Evolutionary conservation across 92 coral and sea anemone species (phyloP).

Genomic region (Ricordea florida): DNA sequence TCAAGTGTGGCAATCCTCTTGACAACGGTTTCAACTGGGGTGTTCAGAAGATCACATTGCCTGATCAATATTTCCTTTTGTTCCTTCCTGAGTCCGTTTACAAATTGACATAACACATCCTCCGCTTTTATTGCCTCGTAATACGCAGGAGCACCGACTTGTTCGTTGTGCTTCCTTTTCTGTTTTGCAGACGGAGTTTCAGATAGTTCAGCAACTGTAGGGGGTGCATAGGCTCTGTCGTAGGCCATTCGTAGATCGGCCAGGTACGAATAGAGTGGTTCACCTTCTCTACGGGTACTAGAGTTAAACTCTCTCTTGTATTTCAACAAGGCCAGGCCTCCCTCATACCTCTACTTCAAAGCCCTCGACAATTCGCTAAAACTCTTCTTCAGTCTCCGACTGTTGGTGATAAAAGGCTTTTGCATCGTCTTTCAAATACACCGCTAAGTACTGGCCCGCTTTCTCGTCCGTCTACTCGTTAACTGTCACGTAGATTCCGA

Average conservation of each 20-base stretch:
- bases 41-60: slow-evolving; percentile 33
- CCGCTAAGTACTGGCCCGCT: slow-evolving; percentile 54
- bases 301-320: slow-evolving; percentile 36
- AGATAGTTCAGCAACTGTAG: slow-evolving; percentile 40
- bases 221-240: slow-evolving; percentile 58
- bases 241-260: slow-evolving; percentile 42
- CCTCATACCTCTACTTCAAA: slow-evolving; percentile 55
- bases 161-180: slow-evolving; percentile 31
- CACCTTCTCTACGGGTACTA: slow-evolving; percentile 36
- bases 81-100: slow-evolving; percentile 42
- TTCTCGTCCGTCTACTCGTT: slow-evolving; percentile 57
- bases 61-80: slow-evolving; percentile 46
- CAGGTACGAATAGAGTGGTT: slow-evolving; percentile 55
- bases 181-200: slow-evolving; percentile 21
- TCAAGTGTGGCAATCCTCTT: slow-evolving; percentile 48
- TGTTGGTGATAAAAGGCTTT: slow-evolving; percentile 54
- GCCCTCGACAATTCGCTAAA: slow-evolving; percentile 43
- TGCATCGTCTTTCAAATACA: slow-evolving; percentile 57
- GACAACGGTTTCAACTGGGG: slow-evolving; percentile 20
- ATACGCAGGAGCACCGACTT: slow-evolving; percentile 46
- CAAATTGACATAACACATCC: slow-evolving; percentile 54
- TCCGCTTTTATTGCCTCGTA: slow-evolving; percentile 35
- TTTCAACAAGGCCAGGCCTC: slow-evolving; percentile 60
- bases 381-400: slow-evolving; percentile 34
- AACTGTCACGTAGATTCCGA: slow-evolving; percentile 33